phyloP scores from a whole-genome alignment of 1,140 invertebrate genomes.

The Cyclargus thomasi region DNA sequence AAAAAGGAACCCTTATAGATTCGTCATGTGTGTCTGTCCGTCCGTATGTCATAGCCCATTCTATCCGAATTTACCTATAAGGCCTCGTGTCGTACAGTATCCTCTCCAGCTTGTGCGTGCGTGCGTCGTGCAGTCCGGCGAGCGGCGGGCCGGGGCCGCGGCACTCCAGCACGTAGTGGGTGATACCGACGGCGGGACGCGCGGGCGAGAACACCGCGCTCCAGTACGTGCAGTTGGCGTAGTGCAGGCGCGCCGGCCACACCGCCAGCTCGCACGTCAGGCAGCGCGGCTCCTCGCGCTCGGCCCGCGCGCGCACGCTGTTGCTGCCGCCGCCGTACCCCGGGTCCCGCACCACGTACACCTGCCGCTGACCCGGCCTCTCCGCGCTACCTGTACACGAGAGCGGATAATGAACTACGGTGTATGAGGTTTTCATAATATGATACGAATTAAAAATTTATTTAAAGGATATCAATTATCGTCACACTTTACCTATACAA shows the following conservation, averaged over 20 bases:
- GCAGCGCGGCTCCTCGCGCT: conserved; percentile 84
- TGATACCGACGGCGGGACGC: conserved; percentile 71
- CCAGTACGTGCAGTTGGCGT: conserved; percentile 88
- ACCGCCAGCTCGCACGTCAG: conserved; percentile 86
- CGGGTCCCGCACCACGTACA: conserved; percentile 86
- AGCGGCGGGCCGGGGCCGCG: conserved; percentile 86
- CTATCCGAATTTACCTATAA: conserved; percentile 75
- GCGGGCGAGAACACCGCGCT: conserved; percentile 80
- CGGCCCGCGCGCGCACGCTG: conserved; percentile 80
- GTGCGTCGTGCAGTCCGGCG: conserved; percentile 83
- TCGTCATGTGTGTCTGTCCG: too few species aligned
- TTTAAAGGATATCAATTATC: too few species aligned
- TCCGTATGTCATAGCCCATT: too few species aligned
- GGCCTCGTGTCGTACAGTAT: conserved; percentile 85
- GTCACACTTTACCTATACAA: too few species aligned
- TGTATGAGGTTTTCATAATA: too few species aligned
- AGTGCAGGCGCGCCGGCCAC: conserved; percentile 83
- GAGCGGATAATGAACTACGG: too few species aligned
- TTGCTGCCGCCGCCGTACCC: conserved; percentile 62
- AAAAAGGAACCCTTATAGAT: too few species aligned
- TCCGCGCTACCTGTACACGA: conserved; percentile 79
- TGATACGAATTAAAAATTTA: too few species aligned
- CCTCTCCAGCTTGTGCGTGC: conserved; percentile 82
- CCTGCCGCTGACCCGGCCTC: conserved; percentile 87
- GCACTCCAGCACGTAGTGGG: conserved; percentile 86